Evolutionary conservation across 2,113 vertebrate genomes (phyloP).

Genomic region (Anoura caudifer): DNA sequence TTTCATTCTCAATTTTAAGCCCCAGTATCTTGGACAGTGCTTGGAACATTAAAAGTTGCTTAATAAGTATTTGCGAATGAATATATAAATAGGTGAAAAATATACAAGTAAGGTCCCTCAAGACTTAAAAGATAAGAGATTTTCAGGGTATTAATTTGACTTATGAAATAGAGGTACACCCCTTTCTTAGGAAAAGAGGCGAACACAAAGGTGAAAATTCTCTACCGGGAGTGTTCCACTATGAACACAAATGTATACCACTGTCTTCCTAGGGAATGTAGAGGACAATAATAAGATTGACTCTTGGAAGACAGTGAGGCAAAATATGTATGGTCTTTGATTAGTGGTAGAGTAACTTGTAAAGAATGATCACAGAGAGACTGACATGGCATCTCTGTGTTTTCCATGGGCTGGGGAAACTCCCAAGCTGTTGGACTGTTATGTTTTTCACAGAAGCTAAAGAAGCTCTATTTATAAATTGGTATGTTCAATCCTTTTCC

Average conservation of each 20-base stretch:
- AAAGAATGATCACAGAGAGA: neutral
- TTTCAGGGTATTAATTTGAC: neutral
- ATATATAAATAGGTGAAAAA: neutral
- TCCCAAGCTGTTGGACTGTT: neutral
- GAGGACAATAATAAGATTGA: neutral
- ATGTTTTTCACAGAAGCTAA: conserved; percentile 14
- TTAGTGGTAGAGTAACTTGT: neutral
- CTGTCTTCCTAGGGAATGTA: neutral
- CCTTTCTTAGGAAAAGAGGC: neutral
- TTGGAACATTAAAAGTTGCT: neutral
- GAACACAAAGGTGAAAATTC: neutral
- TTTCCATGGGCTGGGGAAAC: neutral
- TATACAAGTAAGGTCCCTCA: neutral
- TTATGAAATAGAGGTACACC: neutral
- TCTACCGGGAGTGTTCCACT: neutral
- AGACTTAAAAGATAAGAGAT: neutral
- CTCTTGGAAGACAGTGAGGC: neutral
- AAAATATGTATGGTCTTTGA: neutral
- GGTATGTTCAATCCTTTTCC: neutral
- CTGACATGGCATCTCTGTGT: neutral
- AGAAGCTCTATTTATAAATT: neutral
- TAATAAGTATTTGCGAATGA: neutral
- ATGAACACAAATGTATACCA: neutral
- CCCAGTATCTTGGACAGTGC: neutral
- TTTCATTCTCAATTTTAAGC: neutral